Conservation (phyloP, 2,888 invertebrate species). For the Netelia melanura region DNA sequence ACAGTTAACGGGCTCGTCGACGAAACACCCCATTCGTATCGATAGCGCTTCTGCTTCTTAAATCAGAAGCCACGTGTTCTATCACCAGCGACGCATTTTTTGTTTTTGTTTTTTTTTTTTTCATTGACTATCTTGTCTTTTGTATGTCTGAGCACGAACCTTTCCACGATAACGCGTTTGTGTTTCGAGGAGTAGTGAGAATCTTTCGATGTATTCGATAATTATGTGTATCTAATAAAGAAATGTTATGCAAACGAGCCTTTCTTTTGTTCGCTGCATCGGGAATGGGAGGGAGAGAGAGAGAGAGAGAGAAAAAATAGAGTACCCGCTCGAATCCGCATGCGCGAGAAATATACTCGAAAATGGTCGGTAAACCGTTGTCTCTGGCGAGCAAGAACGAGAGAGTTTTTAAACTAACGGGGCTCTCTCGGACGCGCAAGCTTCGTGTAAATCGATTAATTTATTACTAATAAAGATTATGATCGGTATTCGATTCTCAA, state of each 20-base stretch:
- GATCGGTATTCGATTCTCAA: too few relatives aligned
- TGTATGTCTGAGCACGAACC: too few relatives aligned
- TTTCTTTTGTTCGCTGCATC: slow-evolving; percentile 23
- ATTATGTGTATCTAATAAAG: slow-evolving; percentile 73
- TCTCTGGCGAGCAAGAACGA: too few relatives aligned
- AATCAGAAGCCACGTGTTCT: slow-evolving; percentile 14
- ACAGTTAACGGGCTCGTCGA: slow-evolving; percentile 67
- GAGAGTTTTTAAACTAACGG: too few relatives aligned
- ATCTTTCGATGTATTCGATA: slow-evolving; percentile 72
- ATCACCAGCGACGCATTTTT: slow-evolving; percentile 32
- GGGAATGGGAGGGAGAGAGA: background rate
- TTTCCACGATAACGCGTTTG: background rate
- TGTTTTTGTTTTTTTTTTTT: slow-evolving; percentile 5
- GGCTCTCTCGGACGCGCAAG: too few relatives aligned
- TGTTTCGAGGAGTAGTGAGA: background rate
- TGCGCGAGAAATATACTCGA: background rate
- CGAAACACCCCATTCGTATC: slow-evolving; percentile 71
- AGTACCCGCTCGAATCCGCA: background rate
- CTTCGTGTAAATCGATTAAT: too few relatives aligned
- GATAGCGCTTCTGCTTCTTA: slow-evolving; percentile 67
- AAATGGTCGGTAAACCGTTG: background rate
- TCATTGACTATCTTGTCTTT: background rate
- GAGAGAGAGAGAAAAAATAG: background rate
- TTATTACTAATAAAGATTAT: too few relatives aligned
- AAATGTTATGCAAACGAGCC: slow-evolving; percentile 73